Percentiles rank a stretch among this genome's conserved stretches.
These are phyloP conservation scores for Panthera tigris DNA, from an alignment of 2,113 vertebrate genomes.

Conservation along the genomic window DNA sequence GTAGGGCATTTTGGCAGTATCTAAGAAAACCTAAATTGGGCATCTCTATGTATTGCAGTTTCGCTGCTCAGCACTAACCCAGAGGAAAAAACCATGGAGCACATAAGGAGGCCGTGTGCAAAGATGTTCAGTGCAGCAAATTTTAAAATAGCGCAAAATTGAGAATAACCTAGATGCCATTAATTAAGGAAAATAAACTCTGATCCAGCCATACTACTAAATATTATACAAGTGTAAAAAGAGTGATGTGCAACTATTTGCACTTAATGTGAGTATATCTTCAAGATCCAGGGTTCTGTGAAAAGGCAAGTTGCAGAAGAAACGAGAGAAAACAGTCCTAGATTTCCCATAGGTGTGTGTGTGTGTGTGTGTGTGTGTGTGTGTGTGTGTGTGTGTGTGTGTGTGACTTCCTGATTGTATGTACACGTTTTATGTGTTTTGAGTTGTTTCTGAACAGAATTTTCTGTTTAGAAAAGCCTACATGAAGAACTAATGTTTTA, in stretches of 20 bases:
- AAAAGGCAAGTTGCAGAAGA: slow-evolving; percentile 2
- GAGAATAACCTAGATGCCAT: neutral
- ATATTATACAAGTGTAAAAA: no score
- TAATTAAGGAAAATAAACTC: neutral
- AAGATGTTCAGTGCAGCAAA: neutral
- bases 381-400: neutral
- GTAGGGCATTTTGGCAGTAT: neutral
- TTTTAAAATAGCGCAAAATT: neutral
- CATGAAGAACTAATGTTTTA: neutral
- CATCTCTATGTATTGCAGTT: neutral
- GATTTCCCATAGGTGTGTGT: neutral
- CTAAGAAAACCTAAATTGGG: neutral
- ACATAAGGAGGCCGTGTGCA: neutral
- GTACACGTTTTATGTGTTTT: neutral
- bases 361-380: no score
- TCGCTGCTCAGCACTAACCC: neutral
- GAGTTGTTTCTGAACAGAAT: neutral
- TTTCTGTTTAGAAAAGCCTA: neutral
- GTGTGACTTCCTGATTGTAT: neutral
- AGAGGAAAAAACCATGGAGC: neutral
- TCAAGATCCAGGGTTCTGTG: neutral
- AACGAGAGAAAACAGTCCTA: neutral
- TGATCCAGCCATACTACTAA: neutral
- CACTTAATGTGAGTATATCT: neutral
- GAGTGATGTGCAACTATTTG: no score